phyloP scores from a whole-genome alignment of 2,888 invertebrate genomes.

The Eustalomyia histrio region DNA sequence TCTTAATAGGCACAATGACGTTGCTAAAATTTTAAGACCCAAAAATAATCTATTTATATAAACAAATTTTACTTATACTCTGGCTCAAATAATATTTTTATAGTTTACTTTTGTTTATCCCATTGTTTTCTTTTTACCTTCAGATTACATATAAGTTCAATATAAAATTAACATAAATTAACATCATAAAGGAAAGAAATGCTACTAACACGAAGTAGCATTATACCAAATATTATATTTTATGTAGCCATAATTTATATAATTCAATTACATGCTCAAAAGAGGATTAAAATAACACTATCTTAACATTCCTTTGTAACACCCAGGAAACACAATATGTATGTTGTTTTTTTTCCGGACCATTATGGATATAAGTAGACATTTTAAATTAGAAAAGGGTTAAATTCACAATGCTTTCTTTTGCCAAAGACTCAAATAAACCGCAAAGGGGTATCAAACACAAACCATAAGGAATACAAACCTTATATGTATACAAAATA shows the following conservation, averaged over 20 bases:
- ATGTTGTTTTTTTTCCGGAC: not conserved
- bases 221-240: not conserved
- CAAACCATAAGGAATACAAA: not conserved
- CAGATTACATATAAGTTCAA: too few relatives aligned
- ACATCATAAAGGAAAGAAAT: too few relatives aligned
- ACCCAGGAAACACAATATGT: slow-evolving; percentile 14
- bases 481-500: not conserved
- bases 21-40: too few relatives aligned
- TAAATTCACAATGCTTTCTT: not conserved
- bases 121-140: too few relatives aligned
- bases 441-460: not conserved
- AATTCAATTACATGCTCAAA: not conserved
- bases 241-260: not conserved
- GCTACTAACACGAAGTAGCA: too few relatives aligned
- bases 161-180: too few relatives aligned
- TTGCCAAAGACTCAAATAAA: not conserved
- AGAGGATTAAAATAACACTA: slow-evolving; percentile 9
- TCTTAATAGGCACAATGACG: too few relatives aligned
- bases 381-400: slow-evolving; percentile 20
- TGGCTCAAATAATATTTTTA: too few relatives aligned
- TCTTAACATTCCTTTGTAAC: not conserved
- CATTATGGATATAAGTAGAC: slow-evolving; percentile 7
- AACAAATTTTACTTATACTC: too few relatives aligned
- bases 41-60: too few relatives aligned
- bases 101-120: too few relatives aligned